Evolutionary conservation across 1,140 invertebrate genomes (phyloP).

Genomic region (Pachypeltis micranthus): DNA sequence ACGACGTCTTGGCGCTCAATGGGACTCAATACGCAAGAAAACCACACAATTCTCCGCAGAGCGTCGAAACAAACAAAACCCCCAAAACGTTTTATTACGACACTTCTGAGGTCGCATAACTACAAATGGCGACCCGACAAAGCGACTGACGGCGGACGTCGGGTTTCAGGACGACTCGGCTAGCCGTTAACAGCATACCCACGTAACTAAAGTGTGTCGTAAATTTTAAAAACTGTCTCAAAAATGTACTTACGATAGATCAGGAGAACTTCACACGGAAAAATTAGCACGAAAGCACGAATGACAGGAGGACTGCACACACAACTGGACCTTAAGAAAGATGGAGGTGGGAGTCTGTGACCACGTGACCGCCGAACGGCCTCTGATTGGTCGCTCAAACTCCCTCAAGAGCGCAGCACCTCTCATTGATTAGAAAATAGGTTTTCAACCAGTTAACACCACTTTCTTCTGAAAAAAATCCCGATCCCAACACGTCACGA

Average conservation of each 20-base stretch:
- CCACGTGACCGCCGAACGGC: neutral
- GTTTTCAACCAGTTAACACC: neutral
- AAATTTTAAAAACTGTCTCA: neutral
- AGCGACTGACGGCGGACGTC: neutral
- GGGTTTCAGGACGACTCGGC: neutral
- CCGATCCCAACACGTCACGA: no score
- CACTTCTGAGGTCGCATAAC: no score
- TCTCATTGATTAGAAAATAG: neutral
- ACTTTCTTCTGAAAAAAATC: no score
- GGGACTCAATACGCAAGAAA: neutral
- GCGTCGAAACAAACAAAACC: no score
- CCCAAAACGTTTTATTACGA: no score
- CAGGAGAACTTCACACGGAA: slow-evolving; percentile 4
- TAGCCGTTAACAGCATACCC: neutral
- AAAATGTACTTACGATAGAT: slow-evolving; percentile 5
- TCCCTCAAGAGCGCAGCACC: neutral
- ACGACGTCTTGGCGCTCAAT: neutral
- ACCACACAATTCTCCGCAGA: neutral
- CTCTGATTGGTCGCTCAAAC: neutral
- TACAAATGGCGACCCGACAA: neutral
- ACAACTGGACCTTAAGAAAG: slow-evolving; percentile 10
- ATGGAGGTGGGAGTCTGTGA: neutral
- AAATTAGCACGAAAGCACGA: slow-evolving; percentile 4
- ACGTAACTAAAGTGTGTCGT: neutral
- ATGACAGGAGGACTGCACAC: slow-evolving; percentile 9